Evolutionary conservation across 2,888 invertebrate species (phyloP).

Genomic region (Keiferia lycopersicella): DNA sequence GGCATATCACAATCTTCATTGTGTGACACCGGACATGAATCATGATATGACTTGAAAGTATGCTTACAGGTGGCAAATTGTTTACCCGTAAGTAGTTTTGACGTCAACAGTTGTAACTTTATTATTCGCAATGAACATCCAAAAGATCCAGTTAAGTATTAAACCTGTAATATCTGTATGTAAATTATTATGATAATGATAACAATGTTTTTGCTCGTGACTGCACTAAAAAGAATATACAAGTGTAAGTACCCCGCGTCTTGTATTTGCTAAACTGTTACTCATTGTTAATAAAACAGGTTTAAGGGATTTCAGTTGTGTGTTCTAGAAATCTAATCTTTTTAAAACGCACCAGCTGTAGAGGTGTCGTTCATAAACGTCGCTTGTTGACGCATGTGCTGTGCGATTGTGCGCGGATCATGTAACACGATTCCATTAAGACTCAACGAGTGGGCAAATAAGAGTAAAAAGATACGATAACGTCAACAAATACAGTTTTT

Average conservation of each 20-base stretch:
- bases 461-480: background rate
- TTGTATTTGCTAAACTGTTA: background rate
- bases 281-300: background rate
- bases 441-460: constrained; percentile 1
- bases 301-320: background rate
- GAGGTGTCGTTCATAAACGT: background rate
- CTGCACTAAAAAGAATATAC: background rate
- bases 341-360: background rate
- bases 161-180: background rate
- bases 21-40: no score
- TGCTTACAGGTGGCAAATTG: no score
- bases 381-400: background rate
- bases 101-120: background rate
- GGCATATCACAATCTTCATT: no score
- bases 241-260: no score
- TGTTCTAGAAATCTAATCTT: background rate
- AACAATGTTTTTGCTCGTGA: background rate
- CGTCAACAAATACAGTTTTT: background rate
- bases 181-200: background rate
- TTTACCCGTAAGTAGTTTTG: background rate
- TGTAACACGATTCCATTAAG: background rate
- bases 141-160: background rate
- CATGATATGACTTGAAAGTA: no score
- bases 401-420: no score
- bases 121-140: background rate